phyloP scores from a whole-genome alignment of 30 jellyfish, hydroid and myxozoan genomes.

The Aurelia aurita complex sp. Pacific region DNA sequence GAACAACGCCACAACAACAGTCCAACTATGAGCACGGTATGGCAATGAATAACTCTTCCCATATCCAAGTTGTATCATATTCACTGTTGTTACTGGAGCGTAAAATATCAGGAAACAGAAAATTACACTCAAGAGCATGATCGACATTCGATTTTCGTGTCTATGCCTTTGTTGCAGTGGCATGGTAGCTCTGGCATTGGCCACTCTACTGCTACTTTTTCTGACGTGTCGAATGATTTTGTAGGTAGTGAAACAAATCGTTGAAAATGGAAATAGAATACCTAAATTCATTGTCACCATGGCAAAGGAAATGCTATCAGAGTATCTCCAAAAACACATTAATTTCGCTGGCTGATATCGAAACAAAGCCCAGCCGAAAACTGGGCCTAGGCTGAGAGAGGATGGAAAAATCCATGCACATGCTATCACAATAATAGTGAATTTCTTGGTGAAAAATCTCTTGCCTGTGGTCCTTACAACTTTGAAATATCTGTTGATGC shows the following conservation, averaged over 20 bases:
- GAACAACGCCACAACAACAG: conserved; percentile 56
- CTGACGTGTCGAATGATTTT: conserved; percentile 31
- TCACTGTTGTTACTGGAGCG: conserved; percentile 44
- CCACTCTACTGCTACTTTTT: conserved; percentile 34
- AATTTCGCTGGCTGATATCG: conserved; percentile 62
- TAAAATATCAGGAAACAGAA: conserved; percentile 34
- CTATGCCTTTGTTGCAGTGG: conserved; percentile 3
- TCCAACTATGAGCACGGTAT: conserved; percentile 35
- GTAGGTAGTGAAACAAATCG: conserved; percentile 42
- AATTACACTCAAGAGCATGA: conserved; percentile 56
- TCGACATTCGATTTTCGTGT: conserved; percentile 31
- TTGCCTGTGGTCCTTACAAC: conserved; percentile 25
- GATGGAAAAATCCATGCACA: conserved; percentile 48
- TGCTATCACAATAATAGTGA: background rate
- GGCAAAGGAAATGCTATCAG: conserved; percentile 38
- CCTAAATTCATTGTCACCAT: background rate
- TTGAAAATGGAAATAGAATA: conserved; percentile 32
- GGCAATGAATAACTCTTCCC: conserved; percentile 45
- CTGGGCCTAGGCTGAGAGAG: conserved; percentile 30
- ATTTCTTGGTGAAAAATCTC: conserved; percentile 1
- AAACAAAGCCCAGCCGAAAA: conserved; percentile 69
- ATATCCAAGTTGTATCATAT: conserved; percentile 45
- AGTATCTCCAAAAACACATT: conserved; percentile 60
- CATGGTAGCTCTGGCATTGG: conserved; percentile 8
- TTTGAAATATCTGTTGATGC: conserved; percentile 49